Base-by-base conservation (phyloP, 2,888 invertebrate species). In the Dicyrtoma fusca region DNA sequence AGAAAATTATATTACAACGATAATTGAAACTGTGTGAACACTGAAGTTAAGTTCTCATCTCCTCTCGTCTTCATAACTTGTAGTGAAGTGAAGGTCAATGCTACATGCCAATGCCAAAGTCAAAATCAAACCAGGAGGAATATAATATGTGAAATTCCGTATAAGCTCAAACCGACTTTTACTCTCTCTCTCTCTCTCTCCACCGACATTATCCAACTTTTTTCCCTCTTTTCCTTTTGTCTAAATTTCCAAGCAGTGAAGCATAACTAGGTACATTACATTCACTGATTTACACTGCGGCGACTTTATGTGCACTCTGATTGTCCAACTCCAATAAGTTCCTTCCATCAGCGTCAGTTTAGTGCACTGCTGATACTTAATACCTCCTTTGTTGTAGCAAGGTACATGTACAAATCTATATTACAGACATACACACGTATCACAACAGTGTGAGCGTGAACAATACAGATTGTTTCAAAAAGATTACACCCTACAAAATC, bases 41-140 rank as follows among this genome's bases (percentile, higher is more conserved):
- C 34, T 34, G 8, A 34, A 34, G 34, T 17, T 42, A 17, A 44
- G 64, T 49, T 47, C n/a, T 17, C 26, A 11, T 59, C 13, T 14
- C 34, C 5, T 14, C 17, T 10, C n/a, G 34, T 34, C 4, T n/a
- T n/a, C n/a, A n/a, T 34, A 34, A 34, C 4, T 34, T 34, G 3
- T 34, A 34, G 34, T 34, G 64, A 64, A 34, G 34, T 34, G 64
- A 64, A 64, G 64, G 64, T 64, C 64, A 64, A 64, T 64, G 64
- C 64, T 64, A 64, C 49, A 49, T 14, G 64, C 4, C 21, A 49
- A 23, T 23, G 21, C 13, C 59, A 64, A 49, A 23, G 61, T n/a
- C 17, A 13, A 17, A 34, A 8, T 21, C 3, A 61, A 19, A 14
- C 45, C 45, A 45, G 45, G 13, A 45, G 45, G 45, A n/a, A 45